phyloP scores from a whole-genome alignment of 2,888 invertebrate genomes.

The Harpalus rufipes region DNA sequence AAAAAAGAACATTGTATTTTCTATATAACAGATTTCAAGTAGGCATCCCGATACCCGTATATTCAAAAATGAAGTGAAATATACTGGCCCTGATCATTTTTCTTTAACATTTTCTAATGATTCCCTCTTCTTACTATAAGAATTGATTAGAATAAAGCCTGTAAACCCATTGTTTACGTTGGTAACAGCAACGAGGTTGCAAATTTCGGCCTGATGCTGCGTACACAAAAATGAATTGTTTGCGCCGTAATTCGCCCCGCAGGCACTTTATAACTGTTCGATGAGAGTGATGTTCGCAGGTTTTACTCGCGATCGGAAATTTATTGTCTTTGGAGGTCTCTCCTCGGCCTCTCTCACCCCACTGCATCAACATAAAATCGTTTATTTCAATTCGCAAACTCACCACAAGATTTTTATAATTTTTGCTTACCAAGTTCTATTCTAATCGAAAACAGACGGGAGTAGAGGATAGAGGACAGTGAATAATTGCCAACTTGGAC shows the following conservation, averaged over 20 bases:
- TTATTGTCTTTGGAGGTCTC: constrained; percentile 25
- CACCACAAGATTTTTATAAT: constrained; percentile 13
- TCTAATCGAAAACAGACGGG: neutral
- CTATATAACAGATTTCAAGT: too few relatives aligned
- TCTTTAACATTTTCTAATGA: too few relatives aligned
- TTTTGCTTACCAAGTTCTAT: constrained; percentile 9
- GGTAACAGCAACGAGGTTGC: neutral
- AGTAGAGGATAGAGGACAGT: too few relatives aligned
- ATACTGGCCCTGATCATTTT: too few relatives aligned
- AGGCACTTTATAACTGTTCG: constrained; percentile 48
- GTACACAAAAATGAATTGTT: constrained; percentile 53
- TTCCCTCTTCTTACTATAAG: neutral
- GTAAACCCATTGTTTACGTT: neutral
- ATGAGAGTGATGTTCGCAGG: constrained; percentile 25
- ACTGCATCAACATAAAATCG: neutral
- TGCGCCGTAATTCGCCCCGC: constrained; percentile 38
- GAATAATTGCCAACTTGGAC: neutral
- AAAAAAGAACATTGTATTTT: too few relatives aligned
- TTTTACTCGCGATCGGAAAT: constrained; percentile 26
- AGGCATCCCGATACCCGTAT: too few relatives aligned
- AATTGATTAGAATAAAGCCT: neutral
- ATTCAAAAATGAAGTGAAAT: too few relatives aligned
- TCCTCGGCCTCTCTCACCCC: neutral
- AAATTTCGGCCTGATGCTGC: neutral
- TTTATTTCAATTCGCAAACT: constrained; percentile 12